A percentile compares a stretch with the other conserved stretches of the same genome.
These are phyloP conservation scores for Tanaodytes sp. DNA, from an alignment of 2,888 invertebrate species.

Conservation along the genomic window DNA sequence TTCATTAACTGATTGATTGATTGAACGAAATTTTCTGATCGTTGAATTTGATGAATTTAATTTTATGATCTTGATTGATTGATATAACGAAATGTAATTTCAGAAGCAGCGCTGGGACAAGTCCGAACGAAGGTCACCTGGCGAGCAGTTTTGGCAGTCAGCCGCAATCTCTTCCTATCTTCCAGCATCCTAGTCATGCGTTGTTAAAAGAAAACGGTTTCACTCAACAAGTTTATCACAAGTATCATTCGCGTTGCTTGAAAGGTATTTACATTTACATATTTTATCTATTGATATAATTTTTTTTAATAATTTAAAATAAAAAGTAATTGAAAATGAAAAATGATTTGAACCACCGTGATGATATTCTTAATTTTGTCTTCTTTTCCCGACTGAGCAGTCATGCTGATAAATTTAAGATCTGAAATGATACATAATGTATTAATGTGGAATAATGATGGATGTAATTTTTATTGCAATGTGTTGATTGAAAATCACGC, in stretches of 20 bases:
- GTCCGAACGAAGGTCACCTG: constrained; percentile 79
- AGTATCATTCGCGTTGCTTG: constrained; percentile 93
- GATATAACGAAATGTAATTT: constrained; percentile 46
- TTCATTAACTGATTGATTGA: too few relatives aligned
- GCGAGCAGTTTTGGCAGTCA: constrained; percentile 86
- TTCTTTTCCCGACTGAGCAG: constrained; percentile 71
- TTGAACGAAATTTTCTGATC: too few relatives aligned
- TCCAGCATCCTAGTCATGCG: constrained; percentile 97
- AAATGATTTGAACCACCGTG: too few relatives aligned
- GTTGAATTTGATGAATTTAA: too few relatives aligned
- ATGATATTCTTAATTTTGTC: constrained; percentile 64
- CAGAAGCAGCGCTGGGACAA: constrained; percentile 86
- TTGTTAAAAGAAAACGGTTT: constrained; percentile 96
- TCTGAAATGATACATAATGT: constrained; percentile 62
- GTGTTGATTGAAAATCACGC: too few relatives aligned
- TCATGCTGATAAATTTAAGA: constrained; percentile 61
- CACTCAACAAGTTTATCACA: constrained; percentile 97
- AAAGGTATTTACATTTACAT: too few relatives aligned
- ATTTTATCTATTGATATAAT: constrained; percentile 11
- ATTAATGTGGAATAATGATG: background rate
- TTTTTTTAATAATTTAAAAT: too few relatives aligned
- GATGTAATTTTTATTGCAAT: too few relatives aligned
- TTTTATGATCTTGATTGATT: too few relatives aligned
- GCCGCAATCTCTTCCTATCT: constrained; percentile 88
- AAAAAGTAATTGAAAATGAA: too few relatives aligned